These are phyloP conservation scores for Hemibagrus guttatus DNA, from an alignment of 2,797 vertebrate genomes.

Conservation along the genomic window DNA sequence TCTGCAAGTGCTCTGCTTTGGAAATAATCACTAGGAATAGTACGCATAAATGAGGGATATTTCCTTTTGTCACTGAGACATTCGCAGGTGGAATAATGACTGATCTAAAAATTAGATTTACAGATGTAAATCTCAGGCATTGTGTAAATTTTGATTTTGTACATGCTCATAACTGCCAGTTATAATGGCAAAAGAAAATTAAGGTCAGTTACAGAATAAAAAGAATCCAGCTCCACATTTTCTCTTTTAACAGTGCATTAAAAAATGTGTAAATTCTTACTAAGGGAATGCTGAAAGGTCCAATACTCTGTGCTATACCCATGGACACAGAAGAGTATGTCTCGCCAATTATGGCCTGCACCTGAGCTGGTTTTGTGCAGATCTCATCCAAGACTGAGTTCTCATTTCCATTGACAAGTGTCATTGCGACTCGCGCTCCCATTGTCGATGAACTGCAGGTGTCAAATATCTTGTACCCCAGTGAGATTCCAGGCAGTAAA, in stretches of 20 bases:
- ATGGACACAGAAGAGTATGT: constrained; percentile 70
- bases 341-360: constrained; percentile 72
- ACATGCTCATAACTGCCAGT: neutral
- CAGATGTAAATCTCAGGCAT: neutral
- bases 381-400: neutral
- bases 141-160: neutral
- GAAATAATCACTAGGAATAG: constrained; percentile 75
- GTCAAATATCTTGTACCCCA: constrained; percentile 72
- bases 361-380: constrained; percentile 64
- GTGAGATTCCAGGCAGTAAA: constrained; percentile 66
- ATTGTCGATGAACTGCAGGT: constrained; percentile 66
- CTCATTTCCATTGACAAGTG: constrained; percentile 64
- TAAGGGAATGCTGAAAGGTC: constrained; percentile 70
- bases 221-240: neutral
- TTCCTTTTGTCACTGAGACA: constrained; percentile 74
- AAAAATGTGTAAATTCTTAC: constrained; percentile 49
- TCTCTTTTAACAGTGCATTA: neutral
- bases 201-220: neutral
- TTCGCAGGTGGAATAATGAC: constrained; percentile 74
- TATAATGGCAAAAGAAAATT: neutral
- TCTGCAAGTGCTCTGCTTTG: constrained; percentile 75
- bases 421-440: constrained; percentile 64
- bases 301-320: constrained; percentile 68
- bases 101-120: constrained; percentile 65
- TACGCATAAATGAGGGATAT: constrained; percentile 76